A percentile compares a stretch with the other conserved stretches of the same genome.
phyloP scores from a whole-genome alignment of 1,140 invertebrate species.

The Caenorhabditis inopinata region DNA sequence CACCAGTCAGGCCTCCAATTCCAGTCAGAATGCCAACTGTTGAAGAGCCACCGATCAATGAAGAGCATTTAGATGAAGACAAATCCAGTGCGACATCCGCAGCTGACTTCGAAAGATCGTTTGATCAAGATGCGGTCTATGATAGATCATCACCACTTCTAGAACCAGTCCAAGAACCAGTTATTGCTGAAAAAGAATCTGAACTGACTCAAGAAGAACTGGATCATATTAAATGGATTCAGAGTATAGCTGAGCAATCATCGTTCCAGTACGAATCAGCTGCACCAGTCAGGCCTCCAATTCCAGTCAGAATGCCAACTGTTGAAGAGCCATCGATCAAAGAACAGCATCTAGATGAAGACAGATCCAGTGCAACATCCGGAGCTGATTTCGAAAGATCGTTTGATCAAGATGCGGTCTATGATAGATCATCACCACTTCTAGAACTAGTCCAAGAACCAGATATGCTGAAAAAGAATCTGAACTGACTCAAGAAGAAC shows the following conservation, averaged over 20 bases:
- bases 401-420: not conserved
- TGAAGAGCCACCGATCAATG: not conserved
- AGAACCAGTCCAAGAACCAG: not conserved
- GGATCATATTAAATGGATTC: too few relatives aligned
- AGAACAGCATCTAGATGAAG: conserved; percentile 7
- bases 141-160: not conserved
- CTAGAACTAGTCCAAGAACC: too few relatives aligned
- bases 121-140: not conserved
- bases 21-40: not conserved
- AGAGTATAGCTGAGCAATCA: too few relatives aligned
- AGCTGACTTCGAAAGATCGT: conserved; percentile 23
- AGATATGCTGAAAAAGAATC: not conserved
- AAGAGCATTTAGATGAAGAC: not conserved
- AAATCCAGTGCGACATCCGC: conserved; percentile 33
- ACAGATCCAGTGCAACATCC: not conserved
- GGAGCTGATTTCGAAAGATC: not conserved
- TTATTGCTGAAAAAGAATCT: too few relatives aligned
- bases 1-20: not conserved
- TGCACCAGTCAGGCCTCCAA: too few relatives aligned
- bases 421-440: too few relatives aligned
- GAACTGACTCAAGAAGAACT: too few relatives aligned
- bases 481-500: conserved; percentile 10
- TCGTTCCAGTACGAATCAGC: too few relatives aligned
- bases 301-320: too few relatives aligned
- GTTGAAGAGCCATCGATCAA: not conserved